A percentile compares a stretch with the other conserved stretches of the same genome.
phyloP scores from a whole-genome alignment of 1,140 invertebrate species.

The Druon quercuslanigerum region DNA sequence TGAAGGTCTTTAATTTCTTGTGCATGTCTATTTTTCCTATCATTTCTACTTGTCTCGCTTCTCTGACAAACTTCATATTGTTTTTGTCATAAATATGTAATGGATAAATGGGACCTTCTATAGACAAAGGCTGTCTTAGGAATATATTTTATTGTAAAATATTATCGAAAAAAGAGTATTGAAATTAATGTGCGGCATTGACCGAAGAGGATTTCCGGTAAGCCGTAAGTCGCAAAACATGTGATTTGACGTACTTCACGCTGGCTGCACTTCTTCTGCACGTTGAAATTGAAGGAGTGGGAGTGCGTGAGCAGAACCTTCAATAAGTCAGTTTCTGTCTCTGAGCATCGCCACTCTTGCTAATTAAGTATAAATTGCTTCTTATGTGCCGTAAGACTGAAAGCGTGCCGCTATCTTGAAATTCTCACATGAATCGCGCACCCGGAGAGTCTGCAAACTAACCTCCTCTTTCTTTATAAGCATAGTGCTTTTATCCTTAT shows the following conservation, averaged over 20 bases:
- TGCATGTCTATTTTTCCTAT: too few relatives aligned
- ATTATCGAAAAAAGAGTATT: neutral
- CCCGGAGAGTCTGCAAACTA: too few relatives aligned
- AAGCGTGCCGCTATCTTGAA: constrained; percentile 14
- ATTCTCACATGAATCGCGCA: neutral
- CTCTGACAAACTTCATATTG: too few relatives aligned
- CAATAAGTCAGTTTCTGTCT: constrained; percentile 27
- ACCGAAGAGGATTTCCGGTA: constrained; percentile 9
- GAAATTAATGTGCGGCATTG: neutral
- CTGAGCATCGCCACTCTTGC: constrained; percentile 14
- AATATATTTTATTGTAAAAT: neutral
- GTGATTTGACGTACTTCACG: constrained; percentile 22
- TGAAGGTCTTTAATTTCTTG: too few relatives aligned
- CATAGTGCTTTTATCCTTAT: too few relatives aligned
- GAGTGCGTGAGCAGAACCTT: neutral
- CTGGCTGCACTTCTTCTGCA: constrained; percentile 13
- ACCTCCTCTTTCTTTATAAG: too few relatives aligned
- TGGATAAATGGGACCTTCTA: neutral
- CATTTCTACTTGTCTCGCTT: too few relatives aligned
- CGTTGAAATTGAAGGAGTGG: neutral
- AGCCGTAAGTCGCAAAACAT: constrained; percentile 13
- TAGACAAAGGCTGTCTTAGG: neutral
- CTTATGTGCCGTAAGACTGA: constrained; percentile 7
- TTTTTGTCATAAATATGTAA: too few relatives aligned
- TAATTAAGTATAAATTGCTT: constrained; percentile 29